phyloP scores from a whole-genome alignment of 2,888 invertebrate species.

The Scaptomyza caliginosa region DNA sequence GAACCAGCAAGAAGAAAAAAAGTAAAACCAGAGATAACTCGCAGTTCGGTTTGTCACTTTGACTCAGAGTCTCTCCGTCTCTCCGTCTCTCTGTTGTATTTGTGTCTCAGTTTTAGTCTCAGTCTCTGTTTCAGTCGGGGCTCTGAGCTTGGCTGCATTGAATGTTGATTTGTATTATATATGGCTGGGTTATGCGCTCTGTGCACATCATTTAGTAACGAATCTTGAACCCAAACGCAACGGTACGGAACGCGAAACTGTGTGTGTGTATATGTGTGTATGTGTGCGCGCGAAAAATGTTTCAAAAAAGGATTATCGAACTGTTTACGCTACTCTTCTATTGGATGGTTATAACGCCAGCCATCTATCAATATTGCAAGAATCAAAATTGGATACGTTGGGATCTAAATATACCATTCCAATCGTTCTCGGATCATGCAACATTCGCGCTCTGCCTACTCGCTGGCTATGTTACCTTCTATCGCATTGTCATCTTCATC shows the following conservation, averaged over 20 bases:
- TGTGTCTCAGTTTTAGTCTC: constrained; percentile 1
- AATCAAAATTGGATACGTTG: constrained; percentile 47
- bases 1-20: no score
- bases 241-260: constrained; percentile 39
- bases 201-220: constrained; percentile 70
- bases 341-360: constrained; percentile 66
- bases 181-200: constrained; percentile 52
- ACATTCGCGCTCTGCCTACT: constrained; percentile 56
- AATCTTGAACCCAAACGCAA: constrained; percentile 61
- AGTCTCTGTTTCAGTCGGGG: constrained; percentile 6
- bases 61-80: constrained; percentile 28
- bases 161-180: constrained; percentile 60
- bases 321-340: constrained; percentile 62
- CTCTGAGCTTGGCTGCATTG: constrained; percentile 46
- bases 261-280: constrained; percentile 4
- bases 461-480: constrained; percentile 60
- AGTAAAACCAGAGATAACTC: constrained; percentile 22
- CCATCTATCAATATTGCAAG: constrained; percentile 59
- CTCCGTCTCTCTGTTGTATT: not conserved
- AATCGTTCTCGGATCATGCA: constrained; percentile 54
- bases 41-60: constrained; percentile 6
- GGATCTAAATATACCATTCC: constrained; percentile 57
- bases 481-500: constrained; percentile 59
- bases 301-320: constrained; percentile 73
- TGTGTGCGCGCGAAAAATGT: constrained; percentile 56